These are phyloP conservation scores for Onychomys torridus DNA, from an alignment of 2,797 vertebrate genomes.

Conservation along the genomic window DNA sequence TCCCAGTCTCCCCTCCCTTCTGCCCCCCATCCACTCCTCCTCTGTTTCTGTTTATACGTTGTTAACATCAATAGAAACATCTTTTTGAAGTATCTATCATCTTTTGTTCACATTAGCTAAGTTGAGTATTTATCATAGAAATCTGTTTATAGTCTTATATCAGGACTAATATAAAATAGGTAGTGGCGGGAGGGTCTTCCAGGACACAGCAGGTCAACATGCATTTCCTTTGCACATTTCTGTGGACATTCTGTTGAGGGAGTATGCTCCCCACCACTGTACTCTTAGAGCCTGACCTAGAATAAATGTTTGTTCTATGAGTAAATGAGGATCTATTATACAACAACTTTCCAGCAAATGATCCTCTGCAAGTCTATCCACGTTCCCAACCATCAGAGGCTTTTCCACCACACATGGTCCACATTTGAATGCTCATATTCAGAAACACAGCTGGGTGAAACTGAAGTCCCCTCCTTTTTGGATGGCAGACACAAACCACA, in stretches of 20 bases:
- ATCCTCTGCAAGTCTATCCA: neutral
- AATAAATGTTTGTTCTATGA: conserved; percentile 47
- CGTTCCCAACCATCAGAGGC: conserved; percentile 5
- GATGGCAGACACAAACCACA: conserved; percentile 71
- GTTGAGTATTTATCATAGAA: conserved; percentile 26
- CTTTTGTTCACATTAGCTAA: neutral
- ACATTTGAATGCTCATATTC: conserved; percentile 36
- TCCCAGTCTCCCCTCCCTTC: fast-evolving
- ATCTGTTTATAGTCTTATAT: neutral
- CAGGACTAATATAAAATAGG: neutral
- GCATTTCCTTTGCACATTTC: neutral
- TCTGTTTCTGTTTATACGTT: neutral
- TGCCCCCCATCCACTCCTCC: neutral
- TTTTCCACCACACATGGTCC: conserved; percentile 62
- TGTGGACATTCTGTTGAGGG: neutral
- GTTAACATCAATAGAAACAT: neutral
- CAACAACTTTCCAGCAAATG: conserved; percentile 24
- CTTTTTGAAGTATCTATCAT: neutral
- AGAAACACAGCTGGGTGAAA: conserved; percentile 58
- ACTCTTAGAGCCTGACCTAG: neutral
- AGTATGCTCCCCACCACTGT: neutral
- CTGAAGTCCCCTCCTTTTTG: conserved; percentile 58
- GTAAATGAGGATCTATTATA: conserved; percentile 35
- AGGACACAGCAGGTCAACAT: neutral
- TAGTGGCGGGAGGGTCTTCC: neutral